Conservation (phyloP, 1,140 invertebrate genomes). For the Neotoxoptera formosana region DNA sequence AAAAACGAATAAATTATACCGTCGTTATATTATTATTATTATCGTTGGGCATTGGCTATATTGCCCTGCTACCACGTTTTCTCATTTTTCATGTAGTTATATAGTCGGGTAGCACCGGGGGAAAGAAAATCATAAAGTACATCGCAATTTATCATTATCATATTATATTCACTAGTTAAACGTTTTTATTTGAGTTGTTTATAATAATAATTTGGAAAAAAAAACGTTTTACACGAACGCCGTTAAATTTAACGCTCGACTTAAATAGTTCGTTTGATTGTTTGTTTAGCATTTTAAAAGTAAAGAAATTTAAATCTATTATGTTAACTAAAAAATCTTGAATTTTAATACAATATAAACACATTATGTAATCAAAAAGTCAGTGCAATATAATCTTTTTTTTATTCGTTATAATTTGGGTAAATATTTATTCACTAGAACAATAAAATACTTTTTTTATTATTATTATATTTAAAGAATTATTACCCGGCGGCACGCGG, state of each 20-base stretch:
- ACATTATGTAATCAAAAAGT: not conserved
- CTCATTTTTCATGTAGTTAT: not conserved
- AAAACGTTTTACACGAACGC: not conserved
- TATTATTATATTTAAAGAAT: slow-evolving; percentile 14
- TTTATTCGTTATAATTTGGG: not conserved
- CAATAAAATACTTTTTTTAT: not conserved
- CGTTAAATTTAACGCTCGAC: not conserved
- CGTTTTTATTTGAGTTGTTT: not conserved
- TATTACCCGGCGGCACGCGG: not conserved
- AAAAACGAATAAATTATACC: not conserved
- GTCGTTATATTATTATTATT: not conserved
- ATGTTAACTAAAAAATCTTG: not conserved
- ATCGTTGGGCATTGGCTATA: not conserved
- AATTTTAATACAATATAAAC: not conserved
- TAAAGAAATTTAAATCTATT: not conserved
- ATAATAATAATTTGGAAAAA: not conserved
- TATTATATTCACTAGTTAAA: not conserved
- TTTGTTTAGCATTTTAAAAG: not conserved
- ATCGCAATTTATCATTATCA: not conserved
- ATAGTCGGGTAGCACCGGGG: not conserved
- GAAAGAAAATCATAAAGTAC: not conserved
- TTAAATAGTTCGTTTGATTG: not conserved
- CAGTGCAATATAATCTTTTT: not conserved
- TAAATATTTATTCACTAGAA: slow-evolving; percentile 2
- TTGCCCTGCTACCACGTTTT: not conserved